Base-by-base conservation (phyloP, 2,797 vertebrate species). In the Macroramphosus scolopax region DNA sequence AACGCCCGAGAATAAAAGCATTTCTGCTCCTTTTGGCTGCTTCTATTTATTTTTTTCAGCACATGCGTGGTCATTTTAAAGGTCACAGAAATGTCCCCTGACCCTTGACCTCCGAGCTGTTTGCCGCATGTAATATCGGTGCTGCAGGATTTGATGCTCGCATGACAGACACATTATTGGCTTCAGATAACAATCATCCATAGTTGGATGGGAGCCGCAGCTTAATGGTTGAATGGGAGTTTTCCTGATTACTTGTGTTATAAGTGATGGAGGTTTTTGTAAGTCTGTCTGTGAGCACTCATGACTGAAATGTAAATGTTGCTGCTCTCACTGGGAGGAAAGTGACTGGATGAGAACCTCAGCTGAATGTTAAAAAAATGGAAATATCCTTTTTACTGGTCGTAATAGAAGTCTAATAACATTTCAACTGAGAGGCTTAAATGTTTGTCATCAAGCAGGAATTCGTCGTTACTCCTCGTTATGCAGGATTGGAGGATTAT, bases 41-140 rank as follows among this genome's bases (percentile, higher is more conserved):
- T 28, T 63, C 41, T 55, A 2, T 41, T 44, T 40, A 30, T 46
- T 59, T 54, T 59, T 54, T 9, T 37, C 55, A 2, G 55, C 50
- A 20, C 52, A 1, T 52, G n/a, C n/a, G n/a, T n/a, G 69, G 66
- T 63, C 73, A 79, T 56, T 54, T 49, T 25, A n/a, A 17, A 71
- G 59, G 71, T 75, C 66, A 57, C 34, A 4, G 10, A 40, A n/a
- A 15, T 41, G 61, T 6, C 63, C 48, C 16, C 55, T 72, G 68
- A 79, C 73, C 75, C 38, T n/a, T 80, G 64, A 70, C 72, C 80
- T 14, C 50, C 3, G 15, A 2, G 29, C 41, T 34, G 39, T 51
- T 43, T 60, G 45, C 51, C 47, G 39, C 44, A 44, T 68, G 72
- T 70, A 62, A 64, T 63, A 62, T 53, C 17, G 43, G 42, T 3